Base-by-base conservation (phyloP, 2,797 vertebrate species). In the Cyprinodon diabolis region DNA sequence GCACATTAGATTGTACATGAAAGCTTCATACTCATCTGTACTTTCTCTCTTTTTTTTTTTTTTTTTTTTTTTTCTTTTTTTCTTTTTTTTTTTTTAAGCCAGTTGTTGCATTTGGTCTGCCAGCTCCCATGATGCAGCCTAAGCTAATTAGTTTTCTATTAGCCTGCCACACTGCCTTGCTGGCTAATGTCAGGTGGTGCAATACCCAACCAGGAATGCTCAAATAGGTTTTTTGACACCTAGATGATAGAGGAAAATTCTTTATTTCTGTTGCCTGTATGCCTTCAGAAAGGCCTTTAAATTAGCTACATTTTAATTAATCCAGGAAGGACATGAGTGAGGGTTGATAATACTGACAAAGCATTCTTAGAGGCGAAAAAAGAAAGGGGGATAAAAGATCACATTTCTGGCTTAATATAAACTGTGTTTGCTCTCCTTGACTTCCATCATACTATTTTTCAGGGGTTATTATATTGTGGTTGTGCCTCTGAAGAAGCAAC, bases 381-480 rank as follows among this genome's bases (percentile, higher is more conserved):
- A 81, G 74, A 74, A 72, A 87, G 66, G 21, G 73, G 56, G 63
- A 81, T 37, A 35, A 17, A 14, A 51, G 14, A 40, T 62, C 35
- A 62, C 35, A 62, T 21, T 62, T 68, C 7, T 25, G 1, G 35
- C 21, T 65, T 23, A 67, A 30, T 15, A 49, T 15, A 67, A 67
- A 30, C n/a, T 25, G 40, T 43, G 40, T 43, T 0, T 43, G 75
- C 66, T 75, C 23, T 43, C 68, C 12, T 54, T 43, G 0, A 3
- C 10, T 7, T 55, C 3, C 40, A 12, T 35, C 67, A 12, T 70
- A 21, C 30, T 72, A 15, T 72, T 75, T 84, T 77, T 0, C 92
- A 99, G 98, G 95, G 96, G 96, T 74, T 99, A 98, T 94, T 99
- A 97, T 86, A 95, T 99, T 72, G 97, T 99, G 83, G 98, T 99